Conservation (phyloP, 2,888 invertebrate species). For the Caenorhabditis sp. region DNA sequence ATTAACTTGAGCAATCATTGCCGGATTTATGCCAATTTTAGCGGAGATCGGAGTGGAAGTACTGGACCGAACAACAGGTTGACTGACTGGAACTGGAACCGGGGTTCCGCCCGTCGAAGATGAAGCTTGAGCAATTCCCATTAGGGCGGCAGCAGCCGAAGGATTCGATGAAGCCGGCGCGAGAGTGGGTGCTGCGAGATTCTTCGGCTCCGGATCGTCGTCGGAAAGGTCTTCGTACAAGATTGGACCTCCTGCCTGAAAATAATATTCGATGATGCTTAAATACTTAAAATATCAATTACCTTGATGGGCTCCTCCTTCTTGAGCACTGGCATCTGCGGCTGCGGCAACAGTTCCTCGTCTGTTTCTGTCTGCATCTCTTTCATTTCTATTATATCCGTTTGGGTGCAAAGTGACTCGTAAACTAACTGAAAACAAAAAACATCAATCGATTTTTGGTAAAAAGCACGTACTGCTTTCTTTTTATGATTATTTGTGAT, state of each 20-base stretch:
- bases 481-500: conserved; percentile 45
- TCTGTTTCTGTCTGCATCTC: conserved; percentile 32
- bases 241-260: background rate
- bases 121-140: conserved; percentile 37
- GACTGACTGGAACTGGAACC: background rate
- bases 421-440: conserved; percentile 36
- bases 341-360: conserved; percentile 20
- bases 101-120: conserved; percentile 1
- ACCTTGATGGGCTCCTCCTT: conserved; percentile 51
- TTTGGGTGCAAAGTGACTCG: conserved; percentile 57
- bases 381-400: conserved; percentile 1
- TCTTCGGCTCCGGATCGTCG: conserved; percentile 29
- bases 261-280: conserved; percentile 4
- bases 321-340: conserved; percentile 53
- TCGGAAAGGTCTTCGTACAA: conserved; percentile 53
- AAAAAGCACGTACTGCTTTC: conserved; percentile 32
- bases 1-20: conserved; percentile 13
- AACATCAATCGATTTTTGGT: too few species aligned
- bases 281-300: too few species aligned
- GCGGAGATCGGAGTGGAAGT: conserved; percentile 13
- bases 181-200: background rate
- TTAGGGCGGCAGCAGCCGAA: conserved; percentile 39
- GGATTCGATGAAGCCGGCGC: background rate
- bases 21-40: conserved; percentile 37
- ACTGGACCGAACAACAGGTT: background rate